phyloP scores from a whole-genome alignment of 1,140 invertebrate species.

The Solenopsis invicta region DNA sequence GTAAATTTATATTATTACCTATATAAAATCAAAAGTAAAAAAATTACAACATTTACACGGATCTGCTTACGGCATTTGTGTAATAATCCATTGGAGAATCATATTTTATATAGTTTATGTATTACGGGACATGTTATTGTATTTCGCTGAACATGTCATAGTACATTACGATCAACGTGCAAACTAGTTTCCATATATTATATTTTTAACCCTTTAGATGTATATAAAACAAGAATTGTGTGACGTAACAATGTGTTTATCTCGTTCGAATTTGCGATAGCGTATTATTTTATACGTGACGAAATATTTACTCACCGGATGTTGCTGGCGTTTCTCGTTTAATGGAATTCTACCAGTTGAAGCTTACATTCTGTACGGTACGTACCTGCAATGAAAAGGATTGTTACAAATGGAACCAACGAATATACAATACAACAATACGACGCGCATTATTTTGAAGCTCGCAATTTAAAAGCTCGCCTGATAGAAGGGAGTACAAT shows the following conservation, averaged over 20 bases:
- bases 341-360: conserved; percentile 51
- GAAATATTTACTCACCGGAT: conserved; percentile 69
- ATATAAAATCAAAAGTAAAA: conserved; percentile 1
- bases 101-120: conserved; percentile 24
- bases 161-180: background rate
- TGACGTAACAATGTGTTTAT: conserved; percentile 8
- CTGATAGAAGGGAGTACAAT: background rate
- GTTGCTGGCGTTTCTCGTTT: conserved; percentile 58
- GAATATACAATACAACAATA: conserved; percentile 24
- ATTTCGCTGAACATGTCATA: background rate
- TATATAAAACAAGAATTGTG: background rate
- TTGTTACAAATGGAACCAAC: background rate
- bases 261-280: background rate
- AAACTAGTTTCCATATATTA: background rate
- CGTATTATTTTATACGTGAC: conserved; percentile 29
- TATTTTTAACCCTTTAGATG: conserved; percentile 6
- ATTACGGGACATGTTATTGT: background rate
- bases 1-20: background rate
- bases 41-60: background rate
- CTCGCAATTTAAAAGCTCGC: conserved; percentile 27
- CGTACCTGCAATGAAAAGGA: conserved; percentile 70
- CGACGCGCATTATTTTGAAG: conserved; percentile 35
- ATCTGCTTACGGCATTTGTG: background rate
- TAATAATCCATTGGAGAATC: conserved; percentile 1
- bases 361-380: conserved; percentile 50